phyloP scores from a whole-genome alignment of 2,888 invertebrate genomes.

The Hemaris fuciformis region DNA sequence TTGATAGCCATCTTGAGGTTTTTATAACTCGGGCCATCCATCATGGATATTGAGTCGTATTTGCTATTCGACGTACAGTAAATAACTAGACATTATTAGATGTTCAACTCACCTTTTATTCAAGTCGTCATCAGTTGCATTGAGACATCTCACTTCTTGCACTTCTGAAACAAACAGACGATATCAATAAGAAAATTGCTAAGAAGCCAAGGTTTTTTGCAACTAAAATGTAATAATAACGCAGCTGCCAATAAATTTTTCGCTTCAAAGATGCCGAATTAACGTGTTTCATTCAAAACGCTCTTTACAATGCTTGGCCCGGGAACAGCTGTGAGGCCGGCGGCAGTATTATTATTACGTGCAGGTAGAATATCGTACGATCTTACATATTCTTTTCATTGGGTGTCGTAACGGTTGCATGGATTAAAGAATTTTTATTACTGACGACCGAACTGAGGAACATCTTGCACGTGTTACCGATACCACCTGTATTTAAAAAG shows the following conservation, averaged over 20 bases:
- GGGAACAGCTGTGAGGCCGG: conserved; percentile 62
- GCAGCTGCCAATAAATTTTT: conserved; percentile 16
- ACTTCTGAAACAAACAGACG: conserved; percentile 66
- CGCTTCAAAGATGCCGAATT: conserved; percentile 46
- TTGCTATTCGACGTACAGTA: not conserved
- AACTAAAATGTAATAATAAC: conserved; percentile 17
- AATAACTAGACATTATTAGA: conserved; percentile 6
- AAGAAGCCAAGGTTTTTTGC: conserved; percentile 16
- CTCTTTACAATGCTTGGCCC: conserved; percentile 47
- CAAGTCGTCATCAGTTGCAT: conserved; percentile 53
- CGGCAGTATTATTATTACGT: conserved; percentile 50
- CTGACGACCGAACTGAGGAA: not conserved
- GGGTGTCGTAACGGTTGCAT: conserved; percentile 31
- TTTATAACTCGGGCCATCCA: conserved; percentile 30
- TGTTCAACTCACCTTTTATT: conserved; percentile 53
- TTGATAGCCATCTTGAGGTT: conserved; percentile 40
- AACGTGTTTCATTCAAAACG: conserved; percentile 46
- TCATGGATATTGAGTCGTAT: conserved; percentile 24
- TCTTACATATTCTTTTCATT: conserved; percentile 34
- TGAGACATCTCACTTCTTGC: conserved; percentile 69
- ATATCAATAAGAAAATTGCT: conserved; percentile 23
- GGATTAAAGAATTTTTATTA: conserved; percentile 17
- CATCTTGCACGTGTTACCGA: not conserved
- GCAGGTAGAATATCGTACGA: conserved; percentile 66
- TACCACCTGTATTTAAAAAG: not conserved